phyloP scores from a whole-genome alignment of 1,140 invertebrate species.

The Papilio machaon region DNA sequence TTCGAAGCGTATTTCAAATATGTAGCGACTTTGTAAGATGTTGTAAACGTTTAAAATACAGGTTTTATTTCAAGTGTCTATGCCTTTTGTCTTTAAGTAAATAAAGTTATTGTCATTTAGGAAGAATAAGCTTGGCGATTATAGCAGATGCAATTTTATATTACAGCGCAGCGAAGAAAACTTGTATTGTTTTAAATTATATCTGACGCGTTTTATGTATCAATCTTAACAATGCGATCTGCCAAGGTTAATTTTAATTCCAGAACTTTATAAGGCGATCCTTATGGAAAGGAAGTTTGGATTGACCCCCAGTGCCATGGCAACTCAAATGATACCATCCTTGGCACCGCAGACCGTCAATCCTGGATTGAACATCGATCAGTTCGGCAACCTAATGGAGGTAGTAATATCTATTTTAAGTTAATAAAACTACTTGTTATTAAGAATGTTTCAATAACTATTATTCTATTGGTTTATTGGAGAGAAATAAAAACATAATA shows the following conservation, averaged over 20 bases:
- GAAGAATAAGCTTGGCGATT: not conserved
- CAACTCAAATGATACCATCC: constrained; percentile 95
- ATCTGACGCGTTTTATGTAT: not conserved
- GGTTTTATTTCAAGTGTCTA: not conserved
- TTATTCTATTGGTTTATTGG: no score
- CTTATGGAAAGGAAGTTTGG: constrained; percentile 96
- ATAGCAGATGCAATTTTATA: not conserved
- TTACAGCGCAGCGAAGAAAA: not conserved
- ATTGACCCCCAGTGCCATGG: constrained; percentile 95
- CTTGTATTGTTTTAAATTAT: not conserved
- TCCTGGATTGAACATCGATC: constrained; percentile 93
- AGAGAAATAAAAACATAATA: no score
- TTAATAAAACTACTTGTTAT: not conserved
- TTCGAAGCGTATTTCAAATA: not conserved
- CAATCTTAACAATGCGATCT: not conserved
- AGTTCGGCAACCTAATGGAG: constrained; percentile 93
- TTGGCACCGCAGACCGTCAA: constrained; percentile 96
- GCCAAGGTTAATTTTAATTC: constrained; percentile 51
- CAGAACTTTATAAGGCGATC: constrained; percentile 97
- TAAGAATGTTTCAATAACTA: not conserved
- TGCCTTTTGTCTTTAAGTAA: not conserved
- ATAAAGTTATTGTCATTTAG: not conserved
- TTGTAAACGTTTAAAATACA: constrained; percentile 4
- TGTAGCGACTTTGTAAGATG: not conserved
- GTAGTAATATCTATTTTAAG: constrained; percentile 64